Evolutionary conservation across 2,113 vertebrate species (phyloP), one percentile per base, ranked within the genome.

Genomic region (Halcyon senegalensis): DNA sequence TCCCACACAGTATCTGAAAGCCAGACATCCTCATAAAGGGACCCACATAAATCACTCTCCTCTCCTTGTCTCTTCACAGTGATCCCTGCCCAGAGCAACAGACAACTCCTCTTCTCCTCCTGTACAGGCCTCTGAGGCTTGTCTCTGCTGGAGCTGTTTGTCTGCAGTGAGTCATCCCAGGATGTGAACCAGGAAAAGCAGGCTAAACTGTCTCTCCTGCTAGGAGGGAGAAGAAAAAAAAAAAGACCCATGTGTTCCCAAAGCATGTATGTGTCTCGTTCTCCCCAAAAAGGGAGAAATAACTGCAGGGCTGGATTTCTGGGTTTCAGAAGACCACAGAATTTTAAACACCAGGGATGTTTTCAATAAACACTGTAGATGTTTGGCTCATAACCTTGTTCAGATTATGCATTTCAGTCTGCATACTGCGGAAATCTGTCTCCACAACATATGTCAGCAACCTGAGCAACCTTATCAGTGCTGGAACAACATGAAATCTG

Each of bases 361-460:
- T 98, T 98, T 98, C 95, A 98, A 97, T 98, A 97, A 97, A 82
- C 87, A 89, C 80, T 84, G 94, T 95, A 83, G 85, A 97, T 95
- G 86, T 95, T 97, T 98, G 98, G 97, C 96, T 97, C 94, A 95
- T 76, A 39, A 81, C 53, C 24, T 60, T 28, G 41, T 67, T 96
- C 86, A 86, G 91, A 97, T 97, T 94, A 96, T 96, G 94, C 90
- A 77, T 97, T 92, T 97, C 90, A 94, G 94, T 82, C 80, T 98
- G 94, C 94, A 91, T 16, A 62, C 70, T 92, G 91, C 10, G 76
- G 97, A 98, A 97, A 94, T 98, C 88, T 98, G 96, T 97, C 86
- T 97, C 96, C 77, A 81, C 93, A 97, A 90, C 98, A 98, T 95
- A 93, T 97, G 96, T 92, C 87, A 94, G 93, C 93, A 97, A 94